Base-by-base conservation (phyloP, 2,888 invertebrate species). In the Sycophila texana region DNA sequence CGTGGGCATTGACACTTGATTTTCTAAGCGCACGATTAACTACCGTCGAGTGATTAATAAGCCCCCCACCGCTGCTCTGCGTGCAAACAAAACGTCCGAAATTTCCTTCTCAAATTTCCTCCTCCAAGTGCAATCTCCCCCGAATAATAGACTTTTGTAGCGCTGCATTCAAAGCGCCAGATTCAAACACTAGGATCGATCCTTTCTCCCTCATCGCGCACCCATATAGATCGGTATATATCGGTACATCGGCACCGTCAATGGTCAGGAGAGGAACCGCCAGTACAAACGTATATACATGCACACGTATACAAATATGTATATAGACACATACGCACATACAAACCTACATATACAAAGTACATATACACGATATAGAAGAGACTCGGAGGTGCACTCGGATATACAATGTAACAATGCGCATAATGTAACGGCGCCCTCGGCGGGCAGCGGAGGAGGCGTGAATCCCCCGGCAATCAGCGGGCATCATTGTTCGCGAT, bases 11-110 rank as follows among this genome's bases (percentile, higher is more conserved):
- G 58, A 26, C 66, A 26, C 22, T 14, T 74, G n/a, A 4, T 47
- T 67, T 49, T 74, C 39, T n/a, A 39, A 75, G 61, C 61, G 53
- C 53, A 61, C 53, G 75, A 61, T 75, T 75, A 74, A 61, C 51
- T 51, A 67, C 22, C 39, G 12, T 26, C 16, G 47, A 16, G 75
- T 60, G 61, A 75, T 68, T 68, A 68, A 68, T 75, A 39, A 75
- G 53, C 20, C 26, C 13, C 18, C 30, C n/a, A 1, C 26, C 7
- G 60, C 7, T 26, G 20, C 60, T 47, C 13, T 49, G n/a, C 16
- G 30, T 20, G 49, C 20, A 26, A 4, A 13, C 20, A 20, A 30
- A 47, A 16, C 47, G 5, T 14, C 53, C n/a, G 30, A n/a, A 39
- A 39, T 39, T 39, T 39, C 39, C 74, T 30, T 26, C 58, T 67